Conservation (phyloP, 2,113 vertebrate species). For the Polypterus bichir region DNA sequence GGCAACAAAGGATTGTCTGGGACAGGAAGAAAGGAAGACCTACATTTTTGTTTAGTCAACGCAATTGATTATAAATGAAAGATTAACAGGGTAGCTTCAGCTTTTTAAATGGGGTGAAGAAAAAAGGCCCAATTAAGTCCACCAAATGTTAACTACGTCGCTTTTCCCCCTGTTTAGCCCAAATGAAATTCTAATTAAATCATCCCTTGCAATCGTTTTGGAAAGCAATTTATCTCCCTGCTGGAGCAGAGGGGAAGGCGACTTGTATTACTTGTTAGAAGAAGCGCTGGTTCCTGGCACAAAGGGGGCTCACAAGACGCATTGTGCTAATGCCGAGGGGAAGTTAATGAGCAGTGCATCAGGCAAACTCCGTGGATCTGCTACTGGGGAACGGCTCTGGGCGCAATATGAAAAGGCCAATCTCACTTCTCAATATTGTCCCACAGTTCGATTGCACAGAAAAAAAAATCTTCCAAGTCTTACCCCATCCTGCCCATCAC, state of each 20-base stretch:
- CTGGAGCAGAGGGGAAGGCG: constrained; percentile 66
- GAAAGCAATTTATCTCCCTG: constrained; percentile 76
- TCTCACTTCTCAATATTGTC: too few relatives aligned
- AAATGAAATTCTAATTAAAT: constrained; percentile 99
- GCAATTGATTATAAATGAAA: constrained; percentile 99
- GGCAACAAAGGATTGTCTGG: constrained; percentile 89
- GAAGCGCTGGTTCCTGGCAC: constrained; percentile 79
- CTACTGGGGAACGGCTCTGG: constrained; percentile 64
- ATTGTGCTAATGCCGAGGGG: constrained; percentile 77
- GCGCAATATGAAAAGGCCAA: too few relatives aligned
- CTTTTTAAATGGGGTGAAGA: constrained; percentile 70
- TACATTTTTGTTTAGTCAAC: constrained; percentile 93
- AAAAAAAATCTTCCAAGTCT: too few relatives aligned
- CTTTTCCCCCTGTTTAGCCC: constrained; percentile 89
- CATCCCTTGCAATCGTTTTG: constrained; percentile 77
- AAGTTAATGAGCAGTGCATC: constrained; percentile 85
- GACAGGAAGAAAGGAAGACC: constrained; percentile 91
- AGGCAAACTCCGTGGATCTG: constrained; percentile 76
- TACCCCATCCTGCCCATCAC: too few relatives aligned
- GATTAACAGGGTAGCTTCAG: constrained; percentile 94
- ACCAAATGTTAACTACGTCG: constrained; percentile 98
- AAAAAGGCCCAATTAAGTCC: constrained; percentile 96
- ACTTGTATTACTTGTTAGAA: constrained; percentile 61
- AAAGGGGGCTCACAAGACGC: constrained; percentile 73
- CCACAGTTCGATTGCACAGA: too few relatives aligned